Base-by-base conservation (phyloP, 1,140 invertebrate genomes). In the Drosophila repleta region DNA sequence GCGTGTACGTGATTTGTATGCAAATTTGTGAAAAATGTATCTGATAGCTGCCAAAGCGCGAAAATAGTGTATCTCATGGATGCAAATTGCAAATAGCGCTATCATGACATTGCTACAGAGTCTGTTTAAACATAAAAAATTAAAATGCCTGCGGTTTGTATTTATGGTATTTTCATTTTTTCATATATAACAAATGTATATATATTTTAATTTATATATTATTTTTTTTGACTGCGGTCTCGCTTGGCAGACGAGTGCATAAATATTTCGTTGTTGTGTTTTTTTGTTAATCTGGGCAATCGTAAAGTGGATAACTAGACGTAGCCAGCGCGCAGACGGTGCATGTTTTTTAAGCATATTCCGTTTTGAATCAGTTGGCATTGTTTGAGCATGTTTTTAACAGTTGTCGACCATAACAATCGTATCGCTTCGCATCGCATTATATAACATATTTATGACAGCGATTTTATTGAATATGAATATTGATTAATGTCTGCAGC, bases 21-120 rank as follows among this genome's bases (percentile, higher is more conserved):
- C 56, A 81, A 81, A 81, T 81, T 82, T 57, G 20, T 63, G 32
- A 69, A 66, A 81, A 83, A 43, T 74, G 79, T 82, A 81, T 82
- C 79, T 78, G 79, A 77, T 82, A 58, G 79, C 69, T 81, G 60
- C 68, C 46, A 8, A 55, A 72, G 69, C 51, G 55, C 63, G 24
- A 64, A 62, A 70, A 83, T 43, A 43, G 39, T 74, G 79, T 82
- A 81, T 77, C 79, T 82, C 64, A 63, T 83, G 64, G 74, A 78
- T 82, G 64, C 74, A 78, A 41, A 41, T 41, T 2, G 39, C 39
- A 41, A 82, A 78, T 51, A 32, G 37, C 3, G 37, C 43, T 48
- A 29, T 41, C 61, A 49, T 69, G 71, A 57, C 71, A 68, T 67
- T 60, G 51, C 43, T 66, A 64, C 69, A 46, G 57, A 73, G 69